phyloP scores from a whole-genome alignment of 1,140 invertebrate species.

The Ruditapes philippinarum region DNA sequence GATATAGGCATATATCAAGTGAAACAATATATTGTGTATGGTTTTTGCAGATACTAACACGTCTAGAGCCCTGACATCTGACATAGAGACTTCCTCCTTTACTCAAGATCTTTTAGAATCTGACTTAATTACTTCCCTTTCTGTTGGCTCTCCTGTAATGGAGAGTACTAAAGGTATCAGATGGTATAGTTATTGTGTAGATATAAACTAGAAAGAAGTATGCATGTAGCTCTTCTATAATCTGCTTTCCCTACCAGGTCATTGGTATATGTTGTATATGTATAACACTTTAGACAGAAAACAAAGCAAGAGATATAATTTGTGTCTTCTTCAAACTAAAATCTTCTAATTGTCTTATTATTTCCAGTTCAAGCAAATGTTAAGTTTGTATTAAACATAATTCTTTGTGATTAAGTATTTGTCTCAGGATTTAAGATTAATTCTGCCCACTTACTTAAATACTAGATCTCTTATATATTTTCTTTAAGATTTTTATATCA shows the following conservation, averaged over 20 bases:
- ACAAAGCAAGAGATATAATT: no score
- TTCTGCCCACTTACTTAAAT: no score
- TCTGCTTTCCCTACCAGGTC: neutral
- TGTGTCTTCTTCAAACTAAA: no score
- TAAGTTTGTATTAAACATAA: no score
- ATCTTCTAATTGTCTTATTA: no score
- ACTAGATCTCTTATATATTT: no score
- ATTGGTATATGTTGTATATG: neutral
- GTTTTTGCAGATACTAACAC: slow-evolving; percentile 44
- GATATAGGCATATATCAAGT: neutral
- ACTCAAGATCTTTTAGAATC: slow-evolving; percentile 42
- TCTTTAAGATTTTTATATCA: no score
- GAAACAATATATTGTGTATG: neutral
- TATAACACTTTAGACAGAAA: no score
- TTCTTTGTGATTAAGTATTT: no score
- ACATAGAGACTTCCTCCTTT: slow-evolving; percentile 10
- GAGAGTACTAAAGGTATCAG: slow-evolving; percentile 65
- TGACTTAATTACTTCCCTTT: slow-evolving; percentile 60
- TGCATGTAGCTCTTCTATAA: neutral
- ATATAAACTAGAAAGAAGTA: neutral
- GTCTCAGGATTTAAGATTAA: no score
- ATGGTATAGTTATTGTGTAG: neutral
- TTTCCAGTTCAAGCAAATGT: no score
- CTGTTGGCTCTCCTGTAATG: slow-evolving; percentile 58
- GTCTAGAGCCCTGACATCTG: slow-evolving; percentile 2